Conservation (phyloP, 2,113 vertebrate genomes). For the Indicator maculatus region DNA sequence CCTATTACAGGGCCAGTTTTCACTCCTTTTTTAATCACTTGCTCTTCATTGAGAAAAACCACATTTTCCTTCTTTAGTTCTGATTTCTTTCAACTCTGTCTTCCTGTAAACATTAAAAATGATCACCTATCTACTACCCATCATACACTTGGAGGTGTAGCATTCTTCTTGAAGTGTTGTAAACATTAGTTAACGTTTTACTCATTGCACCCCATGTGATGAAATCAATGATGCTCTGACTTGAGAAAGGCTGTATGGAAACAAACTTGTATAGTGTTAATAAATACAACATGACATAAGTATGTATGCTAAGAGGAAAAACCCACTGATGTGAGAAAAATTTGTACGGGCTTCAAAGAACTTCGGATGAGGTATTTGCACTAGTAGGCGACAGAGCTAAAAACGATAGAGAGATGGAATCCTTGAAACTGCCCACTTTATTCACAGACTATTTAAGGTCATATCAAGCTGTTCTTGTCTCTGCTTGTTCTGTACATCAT, state of each 20-base stretch:
- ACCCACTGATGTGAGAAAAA: neutral
- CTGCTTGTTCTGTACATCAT: neutral
- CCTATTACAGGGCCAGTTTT: constrained; percentile 25
- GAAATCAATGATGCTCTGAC: neutral
- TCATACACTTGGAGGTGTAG: neutral
- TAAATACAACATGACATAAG: neutral
- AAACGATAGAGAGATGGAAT: neutral
- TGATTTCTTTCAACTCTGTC: neutral
- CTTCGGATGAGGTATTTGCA: neutral
- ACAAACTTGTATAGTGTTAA: neutral
- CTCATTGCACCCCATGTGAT: neutral
- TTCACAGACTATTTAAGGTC: neutral
- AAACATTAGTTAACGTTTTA: neutral
- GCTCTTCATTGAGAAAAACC: constrained; percentile 13
- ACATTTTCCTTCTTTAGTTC: neutral
- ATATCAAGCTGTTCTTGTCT: neutral
- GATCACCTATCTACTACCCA: neutral
- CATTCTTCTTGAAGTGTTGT: neutral
- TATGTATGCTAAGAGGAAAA: neutral
- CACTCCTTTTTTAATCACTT: constrained; percentile 25
- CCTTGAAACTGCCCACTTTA: neutral
- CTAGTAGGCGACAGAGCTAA: neutral
- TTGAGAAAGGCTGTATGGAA: neutral
- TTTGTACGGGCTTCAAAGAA: neutral
- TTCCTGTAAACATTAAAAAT: neutral